Base-by-base conservation (phyloP, 2,888 invertebrate genomes). In the Ochropacha duplaris region DNA sequence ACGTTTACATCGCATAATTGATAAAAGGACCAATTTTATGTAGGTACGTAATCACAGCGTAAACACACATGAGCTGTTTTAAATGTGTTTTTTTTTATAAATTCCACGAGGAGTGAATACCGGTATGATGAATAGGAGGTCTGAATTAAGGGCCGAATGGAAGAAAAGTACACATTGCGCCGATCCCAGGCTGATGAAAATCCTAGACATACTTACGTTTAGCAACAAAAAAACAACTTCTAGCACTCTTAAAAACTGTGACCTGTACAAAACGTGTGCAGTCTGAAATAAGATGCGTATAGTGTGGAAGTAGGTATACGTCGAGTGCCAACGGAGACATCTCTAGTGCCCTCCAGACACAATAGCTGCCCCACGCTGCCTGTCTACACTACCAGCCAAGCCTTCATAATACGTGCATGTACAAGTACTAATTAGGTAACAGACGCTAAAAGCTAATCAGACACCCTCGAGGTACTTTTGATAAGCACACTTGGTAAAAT, bases 271-370 rank as follows among this genome's bases (percentile, higher is more conserved):
- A 50, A 28, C 16, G 51, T 26, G 16, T 31, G 19, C 11, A 51
- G 51, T 14, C 19, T 39, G 44, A 19, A 52, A 31, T 31, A 52
- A 24, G 34, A 22, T 54, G 39, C 34, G 52, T 44, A 44, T 8
- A 19, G 9, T 19, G 70, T 63, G 68, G 56, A 34, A 36, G 36
- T 66, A 34, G n/a, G 36, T 66, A 71, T 60, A 61, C 60, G 71
- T 72, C 67, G 57, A 80, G 81, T 66, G 72, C 9, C 19, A 64
- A 44, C 66, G 60, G 71, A 78, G 78, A 77, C 78, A 75, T 71
- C 72, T 81, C 64, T 73, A 83, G 79, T 62, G 68, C 74, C 59
- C 77, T 79, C 57, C 44, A 59, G 57, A 44, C 54, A 76, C 77
- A 76, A 79, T 49, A 54, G 59, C 58, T 52, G 31, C 52, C 50